Percentiles rank a stretch among this genome's conserved stretches.
These are phyloP conservation scores for Parthenolecanium corni DNA, from an alignment of 2,888 invertebrate genomes.

Conservation along the genomic window DNA sequence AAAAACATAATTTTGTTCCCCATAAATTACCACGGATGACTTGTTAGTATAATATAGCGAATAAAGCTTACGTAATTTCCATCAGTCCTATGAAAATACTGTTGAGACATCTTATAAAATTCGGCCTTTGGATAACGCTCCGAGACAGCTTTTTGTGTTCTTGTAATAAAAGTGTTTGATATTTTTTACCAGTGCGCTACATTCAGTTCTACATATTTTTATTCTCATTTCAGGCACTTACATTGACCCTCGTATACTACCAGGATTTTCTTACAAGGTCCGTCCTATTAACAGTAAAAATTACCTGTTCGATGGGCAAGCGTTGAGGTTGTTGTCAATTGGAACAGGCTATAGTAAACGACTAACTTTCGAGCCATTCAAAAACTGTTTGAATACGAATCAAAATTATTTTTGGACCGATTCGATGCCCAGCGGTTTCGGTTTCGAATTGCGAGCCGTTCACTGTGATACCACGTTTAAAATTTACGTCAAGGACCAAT, in stretches of 20 bases:
- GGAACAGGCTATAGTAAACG: conserved; percentile 68
- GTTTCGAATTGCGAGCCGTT: conserved; percentile 55
- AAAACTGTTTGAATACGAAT: conserved; percentile 41
- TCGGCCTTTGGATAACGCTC: too few relatives aligned
- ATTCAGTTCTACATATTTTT: too few relatives aligned
- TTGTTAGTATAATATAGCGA: too few relatives aligned
- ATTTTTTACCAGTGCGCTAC: too few relatives aligned
- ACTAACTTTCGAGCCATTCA: conserved; percentile 57
- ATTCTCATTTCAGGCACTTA: conserved; percentile 48
- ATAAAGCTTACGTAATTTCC: too few relatives aligned
- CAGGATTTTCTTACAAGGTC: conserved; percentile 61
- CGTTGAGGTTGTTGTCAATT: conserved; percentile 50
- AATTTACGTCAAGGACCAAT: conserved; percentile 49
- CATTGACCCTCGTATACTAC: conserved; percentile 57
- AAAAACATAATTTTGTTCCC: too few relatives aligned
- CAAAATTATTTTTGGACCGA: conserved; percentile 65
- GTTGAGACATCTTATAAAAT: too few relatives aligned
- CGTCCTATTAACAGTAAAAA: conserved; percentile 52
- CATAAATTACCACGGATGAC: too few relatives aligned
- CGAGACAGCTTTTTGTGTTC: too few relatives aligned
- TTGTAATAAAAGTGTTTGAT: too few relatives aligned
- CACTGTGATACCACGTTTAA: conserved; percentile 54
- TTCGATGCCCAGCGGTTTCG: conserved; percentile 58
- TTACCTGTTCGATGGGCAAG: conserved; percentile 53
- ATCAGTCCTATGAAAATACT: too few relatives aligned